Base-by-base conservation (phyloP, 2,888 invertebrate species). In the Blastobasis lacticolella region DNA sequence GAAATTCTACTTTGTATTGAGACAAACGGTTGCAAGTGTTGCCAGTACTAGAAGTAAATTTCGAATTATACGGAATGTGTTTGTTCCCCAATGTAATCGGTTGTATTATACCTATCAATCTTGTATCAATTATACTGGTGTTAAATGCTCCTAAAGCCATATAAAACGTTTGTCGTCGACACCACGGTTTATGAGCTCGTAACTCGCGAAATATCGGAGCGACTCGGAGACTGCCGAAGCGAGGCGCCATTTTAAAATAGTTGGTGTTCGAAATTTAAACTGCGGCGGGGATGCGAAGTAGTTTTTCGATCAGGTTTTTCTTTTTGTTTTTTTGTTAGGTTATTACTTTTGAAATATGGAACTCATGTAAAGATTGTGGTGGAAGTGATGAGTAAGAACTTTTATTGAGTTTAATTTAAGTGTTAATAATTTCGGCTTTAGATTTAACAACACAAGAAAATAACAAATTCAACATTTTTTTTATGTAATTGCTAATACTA, bases 161-260 rank as follows among this genome's bases (percentile, higher is more conserved):
- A 61, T 58, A 70, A 70, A 67, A 66, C 63, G 65, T 67, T 66
- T 69, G 75, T 75, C 74, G 63, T 67, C 69, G 70, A 74, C 72
- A 70, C 67, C 66, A 62, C 69, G 64, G 64, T 78, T 82, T 79
- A 81, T 75, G 64, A 68, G 67, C 68, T 73, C 75, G 67, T 79
- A 79, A 80, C 74, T 81, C 70, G 77, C 74, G 65, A 74, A 71
- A 71, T 59, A 64, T 73, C 77, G 75, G 79, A 75, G 79, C 79
- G 67, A 65, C 62, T 70, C 71, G 67, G 64, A 59, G 23, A 23
- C 23, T 23, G 23, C 57, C 60, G 57, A 66, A 64, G 75, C 73
- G 68, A 68, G 73, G 68, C 73, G 71, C 72, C 73, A 73, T 77
- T 71, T 78, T 75, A 73, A 78, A 78, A 76, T 79, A 80, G 73